phyloP scores from a whole-genome alignment of 2,888 invertebrate genomes.

The Anagyrus pseudococci region DNA sequence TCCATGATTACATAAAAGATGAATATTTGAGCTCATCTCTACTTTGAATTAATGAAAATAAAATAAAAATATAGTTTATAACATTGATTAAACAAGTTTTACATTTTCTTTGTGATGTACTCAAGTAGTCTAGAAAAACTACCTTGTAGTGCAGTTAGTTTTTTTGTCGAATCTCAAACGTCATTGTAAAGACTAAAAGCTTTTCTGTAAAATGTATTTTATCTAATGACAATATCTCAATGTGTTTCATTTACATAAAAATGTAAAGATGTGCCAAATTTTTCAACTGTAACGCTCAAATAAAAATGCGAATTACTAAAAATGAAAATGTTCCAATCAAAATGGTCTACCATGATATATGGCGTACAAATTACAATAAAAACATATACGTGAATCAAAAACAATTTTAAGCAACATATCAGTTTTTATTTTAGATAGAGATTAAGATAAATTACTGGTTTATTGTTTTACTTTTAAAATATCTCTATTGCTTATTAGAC shows the following conservation, averaged over 20 bases:
- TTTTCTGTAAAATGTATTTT: slow-evolving; percentile 1
- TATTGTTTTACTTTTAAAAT: slow-evolving; percentile 5
- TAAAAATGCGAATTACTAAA: slow-evolving; percentile 9
- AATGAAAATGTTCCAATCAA: slow-evolving; percentile 12
- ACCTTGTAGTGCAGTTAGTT: slow-evolving; percentile 1
- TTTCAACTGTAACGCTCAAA: slow-evolving; percentile 7
- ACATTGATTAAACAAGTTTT: too few species aligned
- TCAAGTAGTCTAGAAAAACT: background rate
- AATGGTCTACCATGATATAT: slow-evolving; percentile 33
- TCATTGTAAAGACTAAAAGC: background rate
- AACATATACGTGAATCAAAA: slow-evolving; percentile 29
- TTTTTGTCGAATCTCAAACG: slow-evolving; percentile 18
- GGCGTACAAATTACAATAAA: slow-evolving; percentile 22
- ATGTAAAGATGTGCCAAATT: slow-evolving; percentile 38
- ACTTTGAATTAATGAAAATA: too few species aligned
- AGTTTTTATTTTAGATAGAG: too few species aligned
- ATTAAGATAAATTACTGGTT: background rate
- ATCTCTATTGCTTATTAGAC: slow-evolving; percentile 35
- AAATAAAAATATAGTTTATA: too few species aligned
- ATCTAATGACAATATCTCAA: slow-evolving; percentile 28
- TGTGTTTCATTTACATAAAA: slow-evolving; percentile 34
- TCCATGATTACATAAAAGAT: too few species aligned
- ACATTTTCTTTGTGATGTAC: slow-evolving; percentile 15
- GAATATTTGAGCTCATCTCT: too few species aligned
- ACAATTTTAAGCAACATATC: too few species aligned